Base-by-base conservation (phyloP, 1,140 invertebrate genomes). In the Druon quercuslanigerum region DNA sequence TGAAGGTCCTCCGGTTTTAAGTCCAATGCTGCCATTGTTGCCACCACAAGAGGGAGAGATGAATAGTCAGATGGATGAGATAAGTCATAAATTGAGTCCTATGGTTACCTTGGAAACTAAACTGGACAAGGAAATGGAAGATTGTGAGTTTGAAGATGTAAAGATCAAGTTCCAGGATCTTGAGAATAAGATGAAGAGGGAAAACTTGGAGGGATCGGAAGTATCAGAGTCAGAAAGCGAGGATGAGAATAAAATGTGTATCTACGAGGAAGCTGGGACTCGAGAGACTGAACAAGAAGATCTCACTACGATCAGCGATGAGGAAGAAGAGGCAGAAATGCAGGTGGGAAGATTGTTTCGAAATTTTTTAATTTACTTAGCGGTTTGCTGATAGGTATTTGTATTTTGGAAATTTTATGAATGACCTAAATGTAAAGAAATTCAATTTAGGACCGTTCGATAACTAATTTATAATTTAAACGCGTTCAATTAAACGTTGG, bases 1-100 rank as follows among this genome's bases (percentile, higher is more conserved):
- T 16, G 91, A 91, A 17, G 91, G 89, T 16, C 89, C 89, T 14
- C 88, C 89, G 0, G 84, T 90, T n/a, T 74, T 91, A 12, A 91
- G 89, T 79, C 89, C 88, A 3, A 89, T 90, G 81, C 87, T 90
- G 83, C 89, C 89, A 3, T 74, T 89, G 12, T 78, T 79, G 73
- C 80, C 75, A 9, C 80, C 79, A 50, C 66, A 78, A 19, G 79
- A 81, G 3, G 51, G 8, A 6, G 71, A 80, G 9, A 54, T 73
- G 25, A 54, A 17, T 73, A 50, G 46, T 74, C 60, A 66, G 13
- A 66, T 66, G 14, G 25, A 66, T 46, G 60, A 66, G 40, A 84
- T 77, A 40, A 86, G 80, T 17, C 87, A 85, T 78, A 88, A 84
- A 79, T 83, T 86, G 75, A 89, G 73, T 81, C 85, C 85, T 40